Evolutionary conservation across 2,888 invertebrate genomes (phyloP).

Genomic region (Gisinianus flammeolus): DNA sequence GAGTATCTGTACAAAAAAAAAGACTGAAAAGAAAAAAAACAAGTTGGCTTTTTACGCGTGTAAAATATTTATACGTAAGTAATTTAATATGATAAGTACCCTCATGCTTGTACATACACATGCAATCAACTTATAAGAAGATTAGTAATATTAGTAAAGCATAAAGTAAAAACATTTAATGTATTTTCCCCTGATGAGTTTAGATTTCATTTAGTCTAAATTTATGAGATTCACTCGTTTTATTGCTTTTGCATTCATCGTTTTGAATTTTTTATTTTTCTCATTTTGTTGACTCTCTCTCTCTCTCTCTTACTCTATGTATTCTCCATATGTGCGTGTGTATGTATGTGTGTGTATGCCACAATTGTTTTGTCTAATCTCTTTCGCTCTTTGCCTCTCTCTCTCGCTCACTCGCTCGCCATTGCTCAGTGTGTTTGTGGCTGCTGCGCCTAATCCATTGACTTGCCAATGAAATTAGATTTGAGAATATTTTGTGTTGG

Average conservation of each 20-base stretch:
- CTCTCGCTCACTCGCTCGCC: no score
- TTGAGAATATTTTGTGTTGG: not conserved
- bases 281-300: not conserved
- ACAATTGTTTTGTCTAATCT: no score
- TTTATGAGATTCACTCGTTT: slow-evolving; percentile 28
- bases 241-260: slow-evolving; percentile 26
- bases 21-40: not conserved
- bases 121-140: no score
- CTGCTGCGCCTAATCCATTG: not conserved
- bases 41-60: not conserved
- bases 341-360: slow-evolving; percentile 3
- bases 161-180: slow-evolving; percentile 6
- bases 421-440: not conserved
- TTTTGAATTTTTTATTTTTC: slow-evolving; percentile 6
- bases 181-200: slow-evolving; percentile 26
- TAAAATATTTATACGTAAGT: not conserved
- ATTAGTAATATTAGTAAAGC: no score
- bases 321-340: not conserved
- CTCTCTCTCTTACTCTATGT: not conserved
- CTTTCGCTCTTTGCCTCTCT: no score
- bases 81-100: not conserved
- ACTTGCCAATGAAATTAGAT: not conserved
- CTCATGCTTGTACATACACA: not conserved
- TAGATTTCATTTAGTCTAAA: slow-evolving; percentile 25
- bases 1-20: not conserved